Base-by-base conservation (phyloP, 2,888 invertebrate genomes). In the Eretmocerus hayati region DNA sequence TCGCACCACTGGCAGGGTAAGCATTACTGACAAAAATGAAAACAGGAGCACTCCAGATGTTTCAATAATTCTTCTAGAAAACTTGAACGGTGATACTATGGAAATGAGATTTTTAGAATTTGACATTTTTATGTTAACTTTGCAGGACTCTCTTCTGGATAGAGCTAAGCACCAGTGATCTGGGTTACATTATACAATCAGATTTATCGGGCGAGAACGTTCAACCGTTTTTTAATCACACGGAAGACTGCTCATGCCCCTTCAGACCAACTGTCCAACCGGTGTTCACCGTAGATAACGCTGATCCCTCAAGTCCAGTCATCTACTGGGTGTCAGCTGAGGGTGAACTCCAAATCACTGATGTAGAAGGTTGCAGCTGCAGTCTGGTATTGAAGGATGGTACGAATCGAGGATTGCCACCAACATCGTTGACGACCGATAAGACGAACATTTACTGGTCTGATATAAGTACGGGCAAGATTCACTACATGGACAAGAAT, bases 391-490 rank as follows among this genome's bases (percentile, higher is more conserved):
- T 81, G 1, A 76, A 77, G 52, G 74, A 78, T 1, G 57, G 46
- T 2, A 56, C 56, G 19, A 55, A 62, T 21, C 56, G 49, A 33
- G 63, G 81, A 16, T 75, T 83, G 45, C 82, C 82, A 0, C 80
- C 85, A 1, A 78, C 78, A 56, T 80, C 81, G 1, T 69, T 88
- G 18, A 81, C 86, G 2, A 79, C 84, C 1, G 87, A 88, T 61
- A 83, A 83, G 64, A 77, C 79, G 59, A 77, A 81, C 42, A 72
- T 88, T 20, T 88, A 87, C 65, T 88, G 87, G 87, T 83, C 81
- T 37, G 83, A 82, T 64, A 73, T 76, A 13, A 75, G 74, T 0
- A 76, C 79, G 35, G 79, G 80, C 33, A 71, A 75, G 35, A 76
- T 88, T 41, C 83, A 83, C 65, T 55, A 74, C 45, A 50, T 48